These are phyloP conservation scores for Perithous albicinctus DNA, from an alignment of 2,888 invertebrate species.

Conservation along the genomic window DNA sequence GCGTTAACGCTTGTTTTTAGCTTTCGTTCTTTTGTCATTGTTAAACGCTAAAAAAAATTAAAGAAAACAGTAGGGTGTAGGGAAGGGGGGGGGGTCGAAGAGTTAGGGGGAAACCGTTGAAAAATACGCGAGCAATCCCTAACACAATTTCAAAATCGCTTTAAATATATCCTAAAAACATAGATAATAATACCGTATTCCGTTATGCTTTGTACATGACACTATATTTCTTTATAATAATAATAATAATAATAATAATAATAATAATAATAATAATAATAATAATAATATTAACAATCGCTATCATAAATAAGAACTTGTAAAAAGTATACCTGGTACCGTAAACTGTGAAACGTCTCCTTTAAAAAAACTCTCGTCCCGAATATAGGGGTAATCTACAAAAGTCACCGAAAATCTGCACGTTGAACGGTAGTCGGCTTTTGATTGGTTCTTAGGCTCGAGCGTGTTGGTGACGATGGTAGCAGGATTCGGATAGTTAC, in stretches of 20 bases:
- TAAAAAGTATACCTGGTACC: constrained; percentile 81
- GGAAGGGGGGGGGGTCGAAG: constrained; percentile 31
- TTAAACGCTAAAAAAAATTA: constrained; percentile 71
- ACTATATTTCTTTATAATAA: constrained; percentile 72
- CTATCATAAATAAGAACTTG: constrained; percentile 83
- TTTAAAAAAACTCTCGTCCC: constrained; percentile 78
- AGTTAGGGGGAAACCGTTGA: constrained; percentile 50
- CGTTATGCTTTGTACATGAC: constrained; percentile 76
- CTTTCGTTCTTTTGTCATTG: constrained; percentile 67
- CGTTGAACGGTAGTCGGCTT: constrained; percentile 75
- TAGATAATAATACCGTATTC: constrained; percentile 74
- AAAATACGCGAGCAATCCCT: constrained; percentile 72
- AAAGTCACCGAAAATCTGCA: constrained; percentile 79
- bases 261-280: constrained; percentile 71
- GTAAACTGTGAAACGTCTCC: constrained; percentile 76
- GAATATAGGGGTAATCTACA: constrained; percentile 75
- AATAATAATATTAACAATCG: constrained; percentile 76
- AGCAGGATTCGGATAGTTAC: constrained; percentile 55
- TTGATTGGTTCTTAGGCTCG: constrained; percentile 69
- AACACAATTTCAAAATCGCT: constrained; percentile 68
- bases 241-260: constrained; percentile 70
- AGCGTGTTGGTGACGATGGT: constrained; percentile 66
- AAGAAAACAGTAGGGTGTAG: constrained; percentile 17
- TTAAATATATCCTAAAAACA: constrained; percentile 74
- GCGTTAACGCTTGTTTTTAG: constrained; percentile 66